Base-by-base conservation (phyloP, 2,888 invertebrate species). In the Axea sp. region DNA sequence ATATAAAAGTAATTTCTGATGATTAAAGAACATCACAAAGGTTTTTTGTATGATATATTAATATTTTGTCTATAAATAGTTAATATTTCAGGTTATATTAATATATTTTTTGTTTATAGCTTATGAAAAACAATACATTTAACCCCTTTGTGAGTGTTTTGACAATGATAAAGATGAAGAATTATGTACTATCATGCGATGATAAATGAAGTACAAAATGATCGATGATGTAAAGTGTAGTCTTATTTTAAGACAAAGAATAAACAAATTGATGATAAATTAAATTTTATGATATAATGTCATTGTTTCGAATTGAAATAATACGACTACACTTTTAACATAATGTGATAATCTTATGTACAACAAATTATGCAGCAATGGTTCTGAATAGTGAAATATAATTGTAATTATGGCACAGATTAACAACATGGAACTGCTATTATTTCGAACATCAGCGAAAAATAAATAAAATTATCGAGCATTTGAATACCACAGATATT, bases 101-200 rank as follows among this genome's bases (percentile, higher is more conserved):
- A n/a, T n/a, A n/a, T n/a, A n/a, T n/a, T 19, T 19, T 19, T 19
- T 19, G 4, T 19, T 19, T 3, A 19, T 19, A 19, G 19, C 2
- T 19, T 19, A 3, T 19, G 19, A 2, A 19, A 3, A 19, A 19
- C 4, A 19, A 19, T 3, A 3, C 4, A 19, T 19, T 19, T 31
- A 9, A 31, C 49, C n/a, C n/a, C n/a, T n/a, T n/a, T n/a, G n/a
- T n/a, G n/a, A n/a, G n/a, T n/a, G n/a, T n/a, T n/a, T n/a, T n/a
- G n/a, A n/a, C n/a, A n/a, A n/a, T n/a, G n/a, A n/a, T n/a, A 14
- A 11, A n/a, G 24, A 33, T 24, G 22, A 22, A 31, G 8, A 8
- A 47, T 45, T 59, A 35, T 15, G 26, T 26, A 9, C 7, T 47
- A 30, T 47, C 60, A 60, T 60, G 60, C 60, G 30, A 39, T 47